A percentile compares a stretch with the other conserved stretches of the same genome.
These are phyloP conservation scores for Dicentrarchus labrax DNA, from an alignment of 2,113 vertebrate genomes.

Conservation along the genomic window DNA sequence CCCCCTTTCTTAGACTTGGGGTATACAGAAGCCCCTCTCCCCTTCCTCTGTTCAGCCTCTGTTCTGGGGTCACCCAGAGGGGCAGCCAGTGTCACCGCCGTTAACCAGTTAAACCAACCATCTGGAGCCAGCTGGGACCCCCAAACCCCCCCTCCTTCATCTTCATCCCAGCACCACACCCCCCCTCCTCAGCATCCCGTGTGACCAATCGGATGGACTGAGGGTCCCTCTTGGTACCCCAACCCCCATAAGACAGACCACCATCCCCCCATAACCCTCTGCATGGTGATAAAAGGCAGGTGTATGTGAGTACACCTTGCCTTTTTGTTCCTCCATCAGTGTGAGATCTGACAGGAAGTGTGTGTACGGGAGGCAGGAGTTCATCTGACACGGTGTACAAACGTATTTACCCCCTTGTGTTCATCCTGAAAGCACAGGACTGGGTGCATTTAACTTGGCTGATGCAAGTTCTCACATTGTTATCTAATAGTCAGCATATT, in stretches of 20 bases:
- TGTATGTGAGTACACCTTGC: neutral
- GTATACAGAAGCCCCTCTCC: neutral
- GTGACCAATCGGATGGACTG: conserved; percentile 39
- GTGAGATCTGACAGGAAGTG: neutral
- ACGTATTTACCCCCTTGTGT: neutral
- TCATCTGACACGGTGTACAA: neutral
- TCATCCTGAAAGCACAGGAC: neutral
- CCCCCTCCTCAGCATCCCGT: conserved; percentile 5
- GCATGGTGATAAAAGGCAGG: conserved; percentile 22
- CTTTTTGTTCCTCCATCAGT: neutral
- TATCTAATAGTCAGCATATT: neutral
- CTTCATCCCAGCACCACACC: neutral
- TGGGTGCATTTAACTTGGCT: neutral
- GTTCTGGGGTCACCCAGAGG: conserved; percentile 33
- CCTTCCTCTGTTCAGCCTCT: neutral
- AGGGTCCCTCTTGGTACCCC: conserved; percentile 2
- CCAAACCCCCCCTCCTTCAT: neutral
- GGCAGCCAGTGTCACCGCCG: conserved; percentile 21
- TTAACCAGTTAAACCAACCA: conserved; percentile 53
- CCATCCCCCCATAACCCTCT: conserved; percentile 27
- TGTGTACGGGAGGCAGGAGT: neutral
- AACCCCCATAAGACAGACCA: conserved; percentile 17
- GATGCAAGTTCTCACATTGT: neutral
- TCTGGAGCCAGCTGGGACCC: neutral
- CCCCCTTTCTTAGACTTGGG: neutral